Percentiles rank a stretch among this genome's conserved stretches.
These are phyloP conservation scores for Corythoichthys intestinalis DNA, from an alignment of 2,113 vertebrate genomes.

Conservation along the genomic window DNA sequence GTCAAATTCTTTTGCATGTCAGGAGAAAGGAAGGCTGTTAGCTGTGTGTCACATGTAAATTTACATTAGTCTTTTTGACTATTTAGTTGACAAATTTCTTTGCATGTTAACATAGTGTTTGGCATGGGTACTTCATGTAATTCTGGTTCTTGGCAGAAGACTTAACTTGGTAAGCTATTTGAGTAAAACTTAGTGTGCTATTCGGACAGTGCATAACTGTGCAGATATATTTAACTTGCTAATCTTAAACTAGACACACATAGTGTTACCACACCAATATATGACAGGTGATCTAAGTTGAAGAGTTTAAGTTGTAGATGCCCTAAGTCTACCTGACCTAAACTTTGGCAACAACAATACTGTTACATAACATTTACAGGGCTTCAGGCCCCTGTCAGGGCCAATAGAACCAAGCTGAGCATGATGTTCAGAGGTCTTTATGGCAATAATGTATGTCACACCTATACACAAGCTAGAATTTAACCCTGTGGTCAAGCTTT, in stretches of 20 bases:
- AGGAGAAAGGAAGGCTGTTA: not conserved
- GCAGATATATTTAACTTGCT: slow-evolving; percentile 45
- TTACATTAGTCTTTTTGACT: not conserved
- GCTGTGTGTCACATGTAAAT: not conserved
- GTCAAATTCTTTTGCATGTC: not conserved
- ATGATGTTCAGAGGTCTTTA: slow-evolving; percentile 45
- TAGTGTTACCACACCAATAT: slow-evolving; percentile 44
- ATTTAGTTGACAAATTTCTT: not conserved
- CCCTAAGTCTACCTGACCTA: slow-evolving; percentile 38
- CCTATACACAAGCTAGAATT: not conserved
- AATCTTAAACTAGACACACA: slow-evolving; percentile 42
- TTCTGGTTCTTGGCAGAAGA: not conserved
- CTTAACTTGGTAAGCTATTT: slow-evolving; percentile 4
- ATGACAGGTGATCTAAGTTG: slow-evolving; percentile 48
- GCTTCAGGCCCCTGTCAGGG: slow-evolving; percentile 12
- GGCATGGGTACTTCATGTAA: slow-evolving; percentile 4
- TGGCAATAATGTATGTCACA: slow-evolving; percentile 24
- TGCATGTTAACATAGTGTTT: not conserved
- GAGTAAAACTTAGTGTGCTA: slow-evolving; percentile 9
- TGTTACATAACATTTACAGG: slow-evolving; percentile 46
- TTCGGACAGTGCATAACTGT: slow-evolving; percentile 24
- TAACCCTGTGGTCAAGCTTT: not conserved
- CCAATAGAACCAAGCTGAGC: slow-evolving; percentile 24
- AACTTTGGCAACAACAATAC: slow-evolving; percentile 43
- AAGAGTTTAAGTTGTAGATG: slow-evolving; percentile 25